Evolutionary conservation across 2,888 invertebrate species (phyloP).

Genomic region (Eupithecia dodoneata): DNA sequence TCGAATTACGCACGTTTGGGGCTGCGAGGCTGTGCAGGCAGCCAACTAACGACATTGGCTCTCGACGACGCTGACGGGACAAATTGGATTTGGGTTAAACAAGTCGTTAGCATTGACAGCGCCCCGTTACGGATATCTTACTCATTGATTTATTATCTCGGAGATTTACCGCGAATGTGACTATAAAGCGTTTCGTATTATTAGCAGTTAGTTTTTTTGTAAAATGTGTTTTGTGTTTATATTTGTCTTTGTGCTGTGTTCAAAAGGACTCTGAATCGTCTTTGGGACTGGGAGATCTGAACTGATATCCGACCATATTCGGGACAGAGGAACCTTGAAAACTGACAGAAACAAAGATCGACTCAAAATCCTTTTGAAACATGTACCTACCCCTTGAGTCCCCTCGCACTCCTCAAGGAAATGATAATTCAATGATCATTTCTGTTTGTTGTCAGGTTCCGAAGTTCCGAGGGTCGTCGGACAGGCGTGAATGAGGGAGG

Average conservation of each 20-base stretch:
- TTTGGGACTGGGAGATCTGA: conserved; percentile 72
- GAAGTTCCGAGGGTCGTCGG: conserved; percentile 77
- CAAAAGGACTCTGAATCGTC: conserved; percentile 84
- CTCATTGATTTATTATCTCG: conserved; percentile 3
- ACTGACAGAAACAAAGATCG: conserved; percentile 84
- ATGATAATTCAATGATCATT: conserved; percentile 83
- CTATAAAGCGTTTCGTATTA: background rate
- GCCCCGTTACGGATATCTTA: conserved; percentile 18
- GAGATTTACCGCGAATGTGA: background rate
- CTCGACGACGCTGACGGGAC: conserved; percentile 43
- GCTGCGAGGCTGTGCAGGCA: conserved; percentile 35
- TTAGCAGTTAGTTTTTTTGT: background rate
- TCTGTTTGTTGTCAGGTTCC: conserved; percentile 86
- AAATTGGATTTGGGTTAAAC: conserved; percentile 76
- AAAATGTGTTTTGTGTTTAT: conserved; percentile 35
- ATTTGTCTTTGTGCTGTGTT: conserved; percentile 64
- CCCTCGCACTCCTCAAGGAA: conserved; percentile 61
- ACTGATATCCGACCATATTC: conserved; percentile 54
- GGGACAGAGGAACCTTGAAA: conserved; percentile 82
- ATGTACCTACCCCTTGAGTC: conserved; percentile 45
- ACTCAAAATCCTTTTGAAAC: conserved; percentile 84
- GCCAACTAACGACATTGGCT: conserved; percentile 52
- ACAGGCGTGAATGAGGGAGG: conserved; percentile 64
- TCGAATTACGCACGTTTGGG: conserved; percentile 54
- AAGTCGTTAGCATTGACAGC: conserved; percentile 64